A percentile compares a stretch with the other conserved stretches of the same genome.
phyloP scores from a whole-genome alignment of 2,113 vertebrate genomes.

The Colistium nudipinnis region DNA sequence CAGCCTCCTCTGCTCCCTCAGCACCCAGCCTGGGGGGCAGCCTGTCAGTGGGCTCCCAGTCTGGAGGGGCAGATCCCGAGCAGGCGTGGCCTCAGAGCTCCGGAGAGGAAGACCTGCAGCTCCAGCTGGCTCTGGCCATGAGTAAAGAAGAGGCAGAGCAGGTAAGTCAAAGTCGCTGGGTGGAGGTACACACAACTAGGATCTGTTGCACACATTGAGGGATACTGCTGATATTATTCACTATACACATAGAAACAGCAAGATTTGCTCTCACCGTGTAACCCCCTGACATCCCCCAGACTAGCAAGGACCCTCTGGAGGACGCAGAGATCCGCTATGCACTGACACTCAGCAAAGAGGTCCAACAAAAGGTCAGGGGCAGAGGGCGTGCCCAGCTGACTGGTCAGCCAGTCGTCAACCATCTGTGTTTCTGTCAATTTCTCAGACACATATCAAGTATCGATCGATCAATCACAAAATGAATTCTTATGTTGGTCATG shows the following conservation, averaged over 20 bases:
- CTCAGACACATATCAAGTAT: constrained; percentile 27
- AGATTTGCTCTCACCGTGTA: constrained; percentile 69
- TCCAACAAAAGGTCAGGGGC: constrained; percentile 90
- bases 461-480: constrained; percentile 51
- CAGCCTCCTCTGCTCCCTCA: constrained; percentile 85
- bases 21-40: constrained; percentile 81
- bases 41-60: constrained; percentile 71
- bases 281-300: constrained; percentile 81
- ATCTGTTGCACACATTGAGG: constrained; percentile 14
- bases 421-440: constrained; percentile 63
- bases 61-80: constrained; percentile 83
- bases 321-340: constrained; percentile 92
- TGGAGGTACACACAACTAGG: background rate
- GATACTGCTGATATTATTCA: constrained; percentile 42
- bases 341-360: constrained; percentile 91
- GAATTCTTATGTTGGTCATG: constrained; percentile 40
- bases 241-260: constrained; percentile 26
- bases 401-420: constrained; percentile 44
- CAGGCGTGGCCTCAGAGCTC: constrained; percentile 95
- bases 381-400: constrained; percentile 56
- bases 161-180: constrained; percentile 77
- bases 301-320: constrained; percentile 84
- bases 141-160: constrained; percentile 95
- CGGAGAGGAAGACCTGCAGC: constrained; percentile 91
- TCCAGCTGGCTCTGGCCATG: constrained; percentile 93